Conservation (phyloP, 1,140 invertebrate species). For the Archivesica marissinica region DNA sequence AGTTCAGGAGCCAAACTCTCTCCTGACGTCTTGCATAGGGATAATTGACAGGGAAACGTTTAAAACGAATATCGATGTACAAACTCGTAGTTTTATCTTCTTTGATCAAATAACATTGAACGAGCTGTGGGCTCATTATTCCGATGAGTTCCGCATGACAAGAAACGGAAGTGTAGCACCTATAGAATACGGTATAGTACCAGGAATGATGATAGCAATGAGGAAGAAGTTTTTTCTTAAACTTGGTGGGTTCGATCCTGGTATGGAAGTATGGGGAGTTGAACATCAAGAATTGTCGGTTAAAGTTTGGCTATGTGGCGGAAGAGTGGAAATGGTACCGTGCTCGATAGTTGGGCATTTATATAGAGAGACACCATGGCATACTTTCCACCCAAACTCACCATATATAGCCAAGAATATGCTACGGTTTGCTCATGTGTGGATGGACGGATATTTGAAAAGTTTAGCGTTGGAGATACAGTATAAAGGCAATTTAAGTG, state of each 20-base stretch:
- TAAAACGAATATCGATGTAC: neutral
- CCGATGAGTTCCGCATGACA: neutral
- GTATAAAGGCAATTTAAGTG: neutral
- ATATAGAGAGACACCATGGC: conserved; percentile 24
- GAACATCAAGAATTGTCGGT: conserved; percentile 99
- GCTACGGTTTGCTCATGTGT: conserved; percentile 21
- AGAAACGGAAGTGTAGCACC: conserved; percentile 44
- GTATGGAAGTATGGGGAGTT: conserved; percentile 93
- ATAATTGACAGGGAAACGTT: neutral
- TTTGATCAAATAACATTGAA: conserved; percentile 27
- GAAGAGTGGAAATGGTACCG: conserved; percentile 95
- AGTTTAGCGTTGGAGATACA: neutral
- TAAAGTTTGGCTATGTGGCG: conserved; percentile 99
- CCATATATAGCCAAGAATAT: conserved; percentile 19
- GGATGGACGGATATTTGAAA: conserved; percentile 14
- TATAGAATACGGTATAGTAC: conserved; percentile 21
- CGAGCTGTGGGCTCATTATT: conserved; percentile 36
- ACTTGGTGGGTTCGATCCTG: conserved; percentile 87
- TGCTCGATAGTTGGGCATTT: conserved; percentile 97
- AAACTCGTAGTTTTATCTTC: conserved; percentile 5
- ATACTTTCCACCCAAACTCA: neutral
- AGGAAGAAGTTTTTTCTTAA: conserved; percentile 88
- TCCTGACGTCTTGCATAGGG: conserved; percentile 31
- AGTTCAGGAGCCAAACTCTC: conserved; percentile 26
- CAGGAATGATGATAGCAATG: conserved; percentile 55